Conservation (phyloP, 2,113 vertebrate species). For the Hyperopisus bebe region DNA sequence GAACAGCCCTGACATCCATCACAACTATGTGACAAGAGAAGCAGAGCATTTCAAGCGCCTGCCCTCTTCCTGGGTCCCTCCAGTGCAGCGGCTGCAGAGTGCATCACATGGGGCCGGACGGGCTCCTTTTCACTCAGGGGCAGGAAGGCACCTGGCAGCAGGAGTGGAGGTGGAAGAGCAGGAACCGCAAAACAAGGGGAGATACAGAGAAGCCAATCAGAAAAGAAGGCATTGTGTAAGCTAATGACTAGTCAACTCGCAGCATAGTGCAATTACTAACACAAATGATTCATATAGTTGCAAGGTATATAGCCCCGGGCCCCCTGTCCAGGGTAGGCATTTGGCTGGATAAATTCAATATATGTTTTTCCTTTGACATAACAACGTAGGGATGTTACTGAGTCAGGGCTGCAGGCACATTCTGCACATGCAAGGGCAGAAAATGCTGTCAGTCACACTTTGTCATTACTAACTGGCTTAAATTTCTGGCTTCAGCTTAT, state of each 20-base stretch:
- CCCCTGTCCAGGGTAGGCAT: not conserved
- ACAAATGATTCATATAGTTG: not conserved
- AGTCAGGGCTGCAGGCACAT: not conserved
- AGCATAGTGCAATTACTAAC: not conserved
- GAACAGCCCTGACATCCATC: slow-evolving; percentile 44
- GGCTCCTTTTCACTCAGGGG: not conserved
- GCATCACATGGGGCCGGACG: not conserved
- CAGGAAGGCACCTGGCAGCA: not conserved
- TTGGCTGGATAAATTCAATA: not conserved
- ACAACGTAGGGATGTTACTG: not conserved
- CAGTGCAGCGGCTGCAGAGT: not conserved
- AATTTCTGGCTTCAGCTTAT: slow-evolving; percentile 37
- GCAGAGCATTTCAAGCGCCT: not conserved
- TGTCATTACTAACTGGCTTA: slow-evolving; percentile 41
- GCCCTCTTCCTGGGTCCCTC: slow-evolving; percentile 24
- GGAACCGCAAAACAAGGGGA: not conserved
- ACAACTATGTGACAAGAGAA: not conserved
- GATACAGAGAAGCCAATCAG: not conserved
- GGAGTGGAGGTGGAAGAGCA: not conserved
- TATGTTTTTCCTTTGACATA: not conserved
- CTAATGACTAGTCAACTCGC: not conserved
- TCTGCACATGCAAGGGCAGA: slow-evolving; percentile 6
- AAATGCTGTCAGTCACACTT: not conserved
- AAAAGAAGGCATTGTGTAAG: not conserved
- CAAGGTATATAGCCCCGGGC: not conserved